Evolutionary conservation across 2,797 vertebrate species (phyloP), one percentile per base, ranked within the genome.

Genomic region (Onychomys arenicola): DNA sequence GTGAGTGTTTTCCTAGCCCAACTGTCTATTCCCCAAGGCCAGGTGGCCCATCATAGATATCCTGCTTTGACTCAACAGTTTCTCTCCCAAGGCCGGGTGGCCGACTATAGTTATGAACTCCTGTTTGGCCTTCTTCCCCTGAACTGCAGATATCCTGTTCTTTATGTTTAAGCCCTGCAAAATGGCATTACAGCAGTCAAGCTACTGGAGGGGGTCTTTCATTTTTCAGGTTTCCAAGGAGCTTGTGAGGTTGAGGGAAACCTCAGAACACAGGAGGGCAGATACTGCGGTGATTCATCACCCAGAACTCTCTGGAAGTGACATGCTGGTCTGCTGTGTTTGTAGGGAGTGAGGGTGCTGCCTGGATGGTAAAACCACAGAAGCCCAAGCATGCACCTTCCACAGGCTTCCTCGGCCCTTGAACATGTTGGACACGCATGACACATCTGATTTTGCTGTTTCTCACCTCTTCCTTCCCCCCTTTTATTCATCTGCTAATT

Each of bases 181-280:
- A n/a, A n/a, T n/a, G n/a, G n/a, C n/a, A n/a, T n/a, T n/a, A n/a
- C n/a, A n/a, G n/a, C n/a, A n/a, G n/a, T n/a, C n/a, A n/a, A n/a
- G n/a, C n/a, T n/a, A n/a, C n/a, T n/a, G n/a, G n/a, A n/a, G n/a
- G n/a, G n/a, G n/a, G n/a, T n/a, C n/a, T n/a, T n/a, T n/a, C n/a
- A n/a, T 61, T 83, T 67, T 94, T 96, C 86, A 94, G 63, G 65
- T 82, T 86, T 95, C 86, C 52, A 91, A 86, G 83, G 32, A 76
- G 29, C 49, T 80, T 49, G 81, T 78, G 46, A 75, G 87, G 75
- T 92, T 75, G 80, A 84, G 57, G 46, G 57, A 94, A 97, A 88
- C 82, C 73, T 94, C 86, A 80, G 80, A 96, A 96, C 89, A 93
- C 76, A n/a, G 78, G 93, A 95, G 52, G 23, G 80, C 73, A 81